These are phyloP conservation scores for Amblyraja radiata DNA, from an alignment of 2,797 vertebrate genomes.

Conservation along the genomic window DNA sequence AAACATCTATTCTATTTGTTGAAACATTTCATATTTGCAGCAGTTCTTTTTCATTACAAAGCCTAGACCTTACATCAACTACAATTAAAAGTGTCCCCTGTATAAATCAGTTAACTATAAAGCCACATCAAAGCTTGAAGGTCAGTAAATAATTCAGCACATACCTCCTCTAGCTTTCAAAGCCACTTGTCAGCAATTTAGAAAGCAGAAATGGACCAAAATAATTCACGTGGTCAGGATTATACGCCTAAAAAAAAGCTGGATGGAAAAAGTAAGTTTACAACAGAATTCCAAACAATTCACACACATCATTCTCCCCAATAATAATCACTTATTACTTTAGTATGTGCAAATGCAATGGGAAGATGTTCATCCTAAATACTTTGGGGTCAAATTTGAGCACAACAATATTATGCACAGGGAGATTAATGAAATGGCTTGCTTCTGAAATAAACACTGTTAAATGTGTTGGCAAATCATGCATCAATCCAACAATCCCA, in stretches of 20 bases:
- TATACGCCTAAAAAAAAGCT: slow-evolving; percentile 25
- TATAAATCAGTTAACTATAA: neutral
- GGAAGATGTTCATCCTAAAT: neutral
- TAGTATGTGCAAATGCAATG: neutral
- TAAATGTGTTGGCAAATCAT: neutral
- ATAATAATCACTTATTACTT: neutral
- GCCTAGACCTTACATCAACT: slow-evolving; percentile 4
- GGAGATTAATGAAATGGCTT: neutral
- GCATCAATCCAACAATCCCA: neutral
- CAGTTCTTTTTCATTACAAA: neutral
- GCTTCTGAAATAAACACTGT: neutral
- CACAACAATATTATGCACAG: neutral
- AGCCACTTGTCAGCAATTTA: slow-evolving; percentile 32
- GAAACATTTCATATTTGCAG: neutral
- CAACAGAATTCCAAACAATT: slow-evolving; percentile 20
- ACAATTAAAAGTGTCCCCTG: neutral
- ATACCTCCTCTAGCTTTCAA: slow-evolving; percentile 23
- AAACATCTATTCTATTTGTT: neutral
- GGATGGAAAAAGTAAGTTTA: slow-evolving; percentile 5
- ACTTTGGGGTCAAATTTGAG: neutral
- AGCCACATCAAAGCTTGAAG: neutral
- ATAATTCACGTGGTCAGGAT: slow-evolving; percentile 33
- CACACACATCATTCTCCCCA: neutral
- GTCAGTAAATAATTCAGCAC: slow-evolving; percentile 20
- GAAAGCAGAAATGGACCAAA: slow-evolving; percentile 29